Base-by-base conservation (phyloP, 2,888 invertebrate genomes). In the Caenorhabditis sulstoni region DNA sequence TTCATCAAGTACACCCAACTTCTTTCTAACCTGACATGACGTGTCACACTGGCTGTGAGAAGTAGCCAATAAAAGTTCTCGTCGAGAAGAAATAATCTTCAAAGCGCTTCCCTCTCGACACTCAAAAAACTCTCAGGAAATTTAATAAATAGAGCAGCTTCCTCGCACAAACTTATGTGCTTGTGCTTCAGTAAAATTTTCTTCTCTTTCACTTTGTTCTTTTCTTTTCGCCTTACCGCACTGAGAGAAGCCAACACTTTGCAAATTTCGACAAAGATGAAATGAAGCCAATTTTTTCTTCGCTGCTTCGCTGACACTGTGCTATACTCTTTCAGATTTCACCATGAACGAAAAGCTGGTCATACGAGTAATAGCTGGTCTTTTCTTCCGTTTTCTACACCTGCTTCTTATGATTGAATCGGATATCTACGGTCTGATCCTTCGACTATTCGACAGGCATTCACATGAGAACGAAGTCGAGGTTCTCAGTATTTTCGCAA, bases 401-500 rank as follows among this genome's bases (percentile, higher is more conserved):
- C 8, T 67, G 1, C 9, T 79, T 37, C 18, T 79, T 11, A 35
- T 79, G 18, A 20, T 79, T n/a, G 79, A 79, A 53, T 79, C 79
- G 1, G 73, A 79, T 59, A 55, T 79, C 11, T 79, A 79, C 58
- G 73, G 73, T 9, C 39, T 79, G 9, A 1, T 79, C 14, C 16
- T 73, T 18, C 55, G 73, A 50, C 47, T 79, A 59, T 66, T 74
- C 20, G 76, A 76, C 23, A 70, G 64, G 45, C 18, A 61, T 16
- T 52, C 55, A 0, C 35, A 8, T 4, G 39, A 68, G 3, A 59
- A 67, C 50, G 67, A 73, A 45, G 73, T 79, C 1, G 83, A 83
- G 41, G 29, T 79, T 22, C 66, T 81, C 35, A 79, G 76, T 16
- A 77, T 83, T 74, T 65, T 83, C 58, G 65, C 79, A 20, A 81